phyloP scores from a whole-genome alignment of 2,888 invertebrate species.

The Sericinus montela region DNA sequence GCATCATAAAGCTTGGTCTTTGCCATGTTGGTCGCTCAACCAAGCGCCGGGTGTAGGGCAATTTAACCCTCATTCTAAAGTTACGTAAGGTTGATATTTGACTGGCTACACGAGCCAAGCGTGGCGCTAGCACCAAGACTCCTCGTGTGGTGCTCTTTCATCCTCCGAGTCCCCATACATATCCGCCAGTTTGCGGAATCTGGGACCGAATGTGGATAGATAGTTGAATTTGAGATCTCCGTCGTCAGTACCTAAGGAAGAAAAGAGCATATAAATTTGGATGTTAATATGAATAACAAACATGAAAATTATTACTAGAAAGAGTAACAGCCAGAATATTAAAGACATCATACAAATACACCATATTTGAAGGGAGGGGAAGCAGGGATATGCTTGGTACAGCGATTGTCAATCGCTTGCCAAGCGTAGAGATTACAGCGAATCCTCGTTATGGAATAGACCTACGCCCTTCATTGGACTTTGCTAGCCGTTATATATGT shows the following conservation, averaged over 20 bases:
- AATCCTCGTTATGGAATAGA: no score
- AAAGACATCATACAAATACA: no score
- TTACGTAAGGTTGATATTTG: conserved; percentile 35
- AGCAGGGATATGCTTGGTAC: no score
- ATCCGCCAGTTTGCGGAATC: conserved; percentile 95
- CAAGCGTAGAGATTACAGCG: no score
- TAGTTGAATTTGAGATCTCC: conserved; percentile 97
- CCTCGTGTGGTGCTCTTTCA: conserved; percentile 87
- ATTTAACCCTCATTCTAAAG: conserved; percentile 31
- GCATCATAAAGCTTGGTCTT: conserved; percentile 49
- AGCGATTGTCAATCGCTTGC: no score
- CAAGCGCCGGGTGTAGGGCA: conserved; percentile 33
- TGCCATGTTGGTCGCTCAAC: conserved; percentile 22
- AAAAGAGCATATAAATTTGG: conserved; percentile 15
- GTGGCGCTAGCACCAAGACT: conserved; percentile 88
- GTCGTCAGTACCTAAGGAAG: conserved; percentile 86
- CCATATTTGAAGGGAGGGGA: no score
- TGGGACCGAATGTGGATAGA: conserved; percentile 95
- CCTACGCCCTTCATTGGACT: no score
- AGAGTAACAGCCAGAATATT: no score
- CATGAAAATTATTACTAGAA: no score
- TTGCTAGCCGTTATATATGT: no score
- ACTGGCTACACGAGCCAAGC: conserved; percentile 72
- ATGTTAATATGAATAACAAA: no score
- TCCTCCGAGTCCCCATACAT: conserved; percentile 97